Evolutionary conservation across 30 jellyfish, hydroid and myxozoan genomes (phyloP), one percentile per base, ranked within the genome.

Genomic region (Rhopilema esculentum): DNA sequence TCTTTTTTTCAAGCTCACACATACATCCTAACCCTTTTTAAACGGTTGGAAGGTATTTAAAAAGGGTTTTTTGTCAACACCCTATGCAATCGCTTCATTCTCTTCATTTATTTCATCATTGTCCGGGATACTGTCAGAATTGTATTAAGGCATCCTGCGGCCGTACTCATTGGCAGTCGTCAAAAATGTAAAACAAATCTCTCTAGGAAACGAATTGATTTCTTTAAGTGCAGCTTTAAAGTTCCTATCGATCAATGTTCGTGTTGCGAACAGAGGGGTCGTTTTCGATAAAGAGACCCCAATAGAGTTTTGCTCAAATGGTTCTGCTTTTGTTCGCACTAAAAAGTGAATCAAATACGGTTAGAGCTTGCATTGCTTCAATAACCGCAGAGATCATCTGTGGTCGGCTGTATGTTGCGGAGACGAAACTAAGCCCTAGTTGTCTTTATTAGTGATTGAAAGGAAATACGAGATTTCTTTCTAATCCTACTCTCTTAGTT

Each of bases 381-480:
- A 2, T 12, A 40, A 40, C 57, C 57, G 57, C 57, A 40, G 57
- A 6, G 57, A 40, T 40, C 57, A 40, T 40, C 57, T 40, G 57
- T 40, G 57, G 57, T 40, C 57, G 57, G 57, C 57, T 40, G 57
- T 40, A 40, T 40, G 57, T 40, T 40, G 57, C 57, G 9, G 57
- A 40, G 57, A 40, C 57, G 57, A 40, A 40, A 12, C 57, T 40
- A 40, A 40, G 57, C 57, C 12, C 12, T 12, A 40, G 57, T 40
- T 40, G 57, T 40, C 57, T 40, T 40, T 40, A 6, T 40, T 40
- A 40, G 50, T 73, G 48, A 40, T 73, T 67, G 48, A n/a, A 16
- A 32, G 84, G 84, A 73, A 73, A 73, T 73, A 73, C 84, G 70
- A 7, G 84, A 73, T 73, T 73, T 73, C 81, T 28, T 20, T 18